Evolutionary conservation across 2,888 invertebrate species (phyloP).

Genomic region (Dusona sp.): DNA sequence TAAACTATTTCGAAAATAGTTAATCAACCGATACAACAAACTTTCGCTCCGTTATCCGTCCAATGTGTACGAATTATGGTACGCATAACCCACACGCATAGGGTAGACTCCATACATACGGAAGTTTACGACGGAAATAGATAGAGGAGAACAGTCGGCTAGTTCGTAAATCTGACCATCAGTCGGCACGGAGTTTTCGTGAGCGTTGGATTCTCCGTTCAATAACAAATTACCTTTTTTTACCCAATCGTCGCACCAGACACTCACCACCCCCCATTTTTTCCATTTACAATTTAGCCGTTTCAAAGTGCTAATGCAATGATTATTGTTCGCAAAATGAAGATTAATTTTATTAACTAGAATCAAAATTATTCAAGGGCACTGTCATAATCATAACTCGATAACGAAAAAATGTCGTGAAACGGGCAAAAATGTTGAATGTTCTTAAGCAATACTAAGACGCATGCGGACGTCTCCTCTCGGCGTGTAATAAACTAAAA

Average conservation of each 20-base stretch:
- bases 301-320: background rate
- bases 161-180: conserved; percentile 51
- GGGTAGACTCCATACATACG: too few relatives aligned
- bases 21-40: background rate
- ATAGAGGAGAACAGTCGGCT: conserved; percentile 51
- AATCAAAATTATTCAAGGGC: background rate
- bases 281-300: background rate
- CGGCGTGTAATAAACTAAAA: conserved; percentile 58
- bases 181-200: conserved; percentile 55
- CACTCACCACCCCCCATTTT: background rate
- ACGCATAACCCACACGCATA: background rate
- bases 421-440: conserved; percentile 20
- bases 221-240: conserved; percentile 10
- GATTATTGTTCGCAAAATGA: background rate
- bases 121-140: conserved; percentile 63
- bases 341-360: background rate
- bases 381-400: background rate
- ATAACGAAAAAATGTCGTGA: background rate
- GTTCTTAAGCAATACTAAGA: conserved; percentile 18
- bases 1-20: background rate
- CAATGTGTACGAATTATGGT: background rate
- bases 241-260: background rate
- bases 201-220: conserved; percentile 30
- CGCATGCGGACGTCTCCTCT: background rate
- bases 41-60: background rate